Base-by-base conservation (phyloP, 2,797 vertebrate species). In the Microcaecilia unicolor region DNA sequence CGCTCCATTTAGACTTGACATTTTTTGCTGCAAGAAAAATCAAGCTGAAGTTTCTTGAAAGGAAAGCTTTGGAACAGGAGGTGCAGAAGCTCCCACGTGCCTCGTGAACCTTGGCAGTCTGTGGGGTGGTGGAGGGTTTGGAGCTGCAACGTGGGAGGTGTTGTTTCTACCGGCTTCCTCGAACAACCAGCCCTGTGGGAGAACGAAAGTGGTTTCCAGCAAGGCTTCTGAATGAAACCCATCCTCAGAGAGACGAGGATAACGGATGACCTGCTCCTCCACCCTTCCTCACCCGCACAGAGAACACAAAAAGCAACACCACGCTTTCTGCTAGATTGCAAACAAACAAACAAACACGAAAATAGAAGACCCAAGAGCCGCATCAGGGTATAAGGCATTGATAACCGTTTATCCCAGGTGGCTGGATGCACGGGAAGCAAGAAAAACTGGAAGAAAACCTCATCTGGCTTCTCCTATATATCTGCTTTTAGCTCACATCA, bases 361-460 rank as follows among this genome's bases (percentile, higher is more conserved):
- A 2, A 6, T 30, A 14, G 24, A 28, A n/a, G n/a, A 1, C 6
- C 6, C 22, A 31, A 22, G 36, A 31, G 34, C n/a, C n/a, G n/a
- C n/a, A 13, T 17, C 4, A 15, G 61, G 52, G 18, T 34, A 11
- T 17, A 21, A 58, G 34, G 65, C 43, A 77, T 83, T 83, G 81
- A 81, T 32, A 8, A 21, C 7, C 2, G 16, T 51, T 62, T 67
- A 51, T 64, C 33, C 64, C 69, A 70, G 57, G 68, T 69, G 70
- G 51, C 52, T 55, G 58, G 46, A 41, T 46, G 55, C 53, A 55
- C 38, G 57, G 40, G 63, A 44, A 46, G 55, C 55, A 49, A 57
- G 46, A 56, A 61, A 47, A 54, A 44, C 68, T 51, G 55, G 60
- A 26, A 31, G 50, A 61, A 64, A 19, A 36, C 10, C 53, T 50